Conservation (phyloP, 2,797 vertebrate species). For the Anomalospiza imberbis region DNA sequence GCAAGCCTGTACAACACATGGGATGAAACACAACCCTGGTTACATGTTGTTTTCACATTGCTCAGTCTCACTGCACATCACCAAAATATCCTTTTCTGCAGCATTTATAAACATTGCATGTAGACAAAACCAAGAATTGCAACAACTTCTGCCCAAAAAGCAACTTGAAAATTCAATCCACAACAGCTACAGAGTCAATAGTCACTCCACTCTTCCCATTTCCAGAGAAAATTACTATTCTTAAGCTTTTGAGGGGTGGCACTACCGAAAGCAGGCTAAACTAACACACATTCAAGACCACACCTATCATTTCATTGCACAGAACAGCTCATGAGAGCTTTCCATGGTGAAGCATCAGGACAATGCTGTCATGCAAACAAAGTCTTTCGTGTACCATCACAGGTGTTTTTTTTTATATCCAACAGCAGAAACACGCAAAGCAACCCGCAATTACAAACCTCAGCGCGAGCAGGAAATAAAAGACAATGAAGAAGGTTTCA, state of each 20-base stretch:
- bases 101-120: not conserved
- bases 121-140: not conserved
- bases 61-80: not conserved
- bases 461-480: not conserved
- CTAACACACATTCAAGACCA: not conserved
- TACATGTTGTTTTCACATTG: not conserved
- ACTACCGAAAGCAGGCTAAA: not conserved
- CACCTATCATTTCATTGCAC: not conserved
- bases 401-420: not conserved
- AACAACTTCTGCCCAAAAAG: not conserved
- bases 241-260: not conserved
- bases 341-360: not conserved
- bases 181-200: not conserved
- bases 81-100: not conserved
- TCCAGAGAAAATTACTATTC: not conserved
- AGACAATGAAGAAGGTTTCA: constrained; percentile 41
- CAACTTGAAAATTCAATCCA: not conserved
- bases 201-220: not conserved
- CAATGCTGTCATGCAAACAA: not conserved
- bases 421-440: constrained; percentile 6
- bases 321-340: constrained; percentile 1
- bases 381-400: not conserved
- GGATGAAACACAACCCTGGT: not conserved
- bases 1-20: not conserved
- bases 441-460: not conserved